Percentiles rank a stretch among this genome's conserved stretches.
These are phyloP conservation scores for Enteromius treurensis DNA, from an alignment of 2,797 vertebrate genomes.

Conservation along the genomic window DNA sequence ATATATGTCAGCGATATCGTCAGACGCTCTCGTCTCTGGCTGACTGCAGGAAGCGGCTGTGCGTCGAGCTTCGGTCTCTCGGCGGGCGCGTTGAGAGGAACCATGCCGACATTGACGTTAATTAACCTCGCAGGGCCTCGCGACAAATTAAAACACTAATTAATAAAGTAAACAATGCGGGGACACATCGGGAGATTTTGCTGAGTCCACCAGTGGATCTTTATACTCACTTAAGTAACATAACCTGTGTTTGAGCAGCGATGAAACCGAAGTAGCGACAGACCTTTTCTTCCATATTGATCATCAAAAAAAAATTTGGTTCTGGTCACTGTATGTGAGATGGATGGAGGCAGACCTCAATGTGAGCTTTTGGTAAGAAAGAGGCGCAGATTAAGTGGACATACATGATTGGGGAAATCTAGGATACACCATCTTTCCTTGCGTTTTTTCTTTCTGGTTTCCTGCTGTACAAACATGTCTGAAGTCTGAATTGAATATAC, in stretches of 20 bases:
- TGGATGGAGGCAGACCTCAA: not conserved
- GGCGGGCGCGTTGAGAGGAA: conserved; percentile 52
- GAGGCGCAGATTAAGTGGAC: not conserved
- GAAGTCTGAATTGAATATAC: not conserved
- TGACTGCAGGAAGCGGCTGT: conserved; percentile 51
- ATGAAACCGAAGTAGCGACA: not conserved
- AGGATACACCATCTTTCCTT: not conserved
- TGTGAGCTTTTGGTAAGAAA: not conserved
- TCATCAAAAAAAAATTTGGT: not conserved
- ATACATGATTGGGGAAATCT: not conserved
- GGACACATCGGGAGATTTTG: conserved; percentile 47
- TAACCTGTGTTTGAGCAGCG: not conserved
- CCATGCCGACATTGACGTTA: conserved; percentile 57
- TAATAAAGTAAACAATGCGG: conserved; percentile 64
- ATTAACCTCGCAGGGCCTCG: conserved; percentile 67
- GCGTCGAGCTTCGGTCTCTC: conserved; percentile 47
- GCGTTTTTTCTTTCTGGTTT: no score
- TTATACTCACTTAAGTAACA: not conserved
- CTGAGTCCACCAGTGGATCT: conserved; percentile 40
- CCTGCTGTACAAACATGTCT: not conserved
- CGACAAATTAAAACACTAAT: conserved; percentile 63
- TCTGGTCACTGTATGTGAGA: not conserved
- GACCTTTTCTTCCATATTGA: not conserved
- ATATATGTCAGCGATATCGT: conserved; percentile 41
- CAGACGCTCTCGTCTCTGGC: conserved; percentile 44